Evolutionary conservation across 2,113 vertebrate species (phyloP).

Genomic region (Boulengeromyrus knoepffleri): DNA sequence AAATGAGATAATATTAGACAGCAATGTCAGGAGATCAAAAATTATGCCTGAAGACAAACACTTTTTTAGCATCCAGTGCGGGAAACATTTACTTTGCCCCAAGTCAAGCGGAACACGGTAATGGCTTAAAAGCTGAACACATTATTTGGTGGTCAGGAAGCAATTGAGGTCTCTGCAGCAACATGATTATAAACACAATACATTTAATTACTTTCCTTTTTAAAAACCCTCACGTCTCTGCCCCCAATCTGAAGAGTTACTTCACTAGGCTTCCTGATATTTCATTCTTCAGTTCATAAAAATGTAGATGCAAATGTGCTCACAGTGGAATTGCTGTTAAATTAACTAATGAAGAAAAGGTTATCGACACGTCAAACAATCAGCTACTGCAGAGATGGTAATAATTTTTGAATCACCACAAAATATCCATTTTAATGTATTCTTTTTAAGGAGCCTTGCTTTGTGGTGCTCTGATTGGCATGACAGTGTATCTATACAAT

Average conservation of each 20-base stretch:
- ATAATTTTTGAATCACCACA: neutral
- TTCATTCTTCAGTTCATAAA: neutral
- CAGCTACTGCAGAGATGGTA: neutral
- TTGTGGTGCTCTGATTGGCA: conserved; percentile 26
- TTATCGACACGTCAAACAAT: conserved; percentile 18
- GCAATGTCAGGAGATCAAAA: neutral
- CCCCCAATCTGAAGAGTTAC: neutral
- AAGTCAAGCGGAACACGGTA: neutral
- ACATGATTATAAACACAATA: neutral
- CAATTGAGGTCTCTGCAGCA: neutral
- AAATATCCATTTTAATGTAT: conserved; percentile 33
- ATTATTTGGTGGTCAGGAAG: neutral
- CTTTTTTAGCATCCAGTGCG: neutral
- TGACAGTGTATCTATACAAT: conserved; percentile 22
- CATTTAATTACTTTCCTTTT: conserved; percentile 2
- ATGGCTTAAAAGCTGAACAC: neutral
- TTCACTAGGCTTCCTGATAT: neutral
- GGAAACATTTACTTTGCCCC: neutral
- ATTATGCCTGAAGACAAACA: neutral
- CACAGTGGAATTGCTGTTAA: neutral
- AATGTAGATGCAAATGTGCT: neutral
- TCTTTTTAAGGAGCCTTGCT: neutral
- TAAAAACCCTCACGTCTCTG: neutral
- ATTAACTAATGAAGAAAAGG: conserved; percentile 14
- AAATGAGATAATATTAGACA: neutral